These are phyloP conservation scores for Leucoptera coffeella DNA, from an alignment of 2,888 invertebrate genomes.

Conservation along the genomic window DNA sequence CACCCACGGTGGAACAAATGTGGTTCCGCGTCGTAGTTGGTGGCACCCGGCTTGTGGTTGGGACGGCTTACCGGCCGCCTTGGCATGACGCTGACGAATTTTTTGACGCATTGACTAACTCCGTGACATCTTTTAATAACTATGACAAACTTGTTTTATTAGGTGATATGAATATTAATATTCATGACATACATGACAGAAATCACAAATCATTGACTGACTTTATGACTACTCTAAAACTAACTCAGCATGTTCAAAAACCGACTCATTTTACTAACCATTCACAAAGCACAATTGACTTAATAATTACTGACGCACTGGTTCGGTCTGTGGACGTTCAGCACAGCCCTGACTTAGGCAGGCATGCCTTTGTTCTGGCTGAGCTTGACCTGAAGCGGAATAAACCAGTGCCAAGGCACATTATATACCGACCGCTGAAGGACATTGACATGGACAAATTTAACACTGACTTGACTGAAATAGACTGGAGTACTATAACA, in stretches of 20 bases:
- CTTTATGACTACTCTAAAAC: not conserved
- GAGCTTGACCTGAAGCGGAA: not conserved
- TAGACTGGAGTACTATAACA: not conserved
- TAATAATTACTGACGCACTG: slow-evolving; percentile 1
- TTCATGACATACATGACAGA: not conserved
- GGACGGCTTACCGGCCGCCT: not conserved
- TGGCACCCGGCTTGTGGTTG: not conserved
- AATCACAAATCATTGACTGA: not conserved
- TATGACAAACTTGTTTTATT: not conserved
- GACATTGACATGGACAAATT: not conserved
- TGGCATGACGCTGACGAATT: not conserved
- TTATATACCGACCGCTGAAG: not conserved
- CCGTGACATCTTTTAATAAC: not conserved
- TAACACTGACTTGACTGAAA: not conserved
- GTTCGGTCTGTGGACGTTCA: not conserved
- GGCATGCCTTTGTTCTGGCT: not conserved
- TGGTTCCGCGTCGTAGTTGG: not conserved
- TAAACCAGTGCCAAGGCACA: not conserved
- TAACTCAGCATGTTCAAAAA: not conserved
- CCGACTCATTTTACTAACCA: slow-evolving; percentile 1
- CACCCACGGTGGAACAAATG: slow-evolving; percentile 1
- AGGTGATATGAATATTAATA: not conserved
- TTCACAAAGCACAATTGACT: not conserved
- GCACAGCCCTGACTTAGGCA: not conserved
- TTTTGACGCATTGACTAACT: not conserved